Base-by-base conservation (phyloP, 2,797 vertebrate genomes). In the Knipowitschia caucasica region DNA sequence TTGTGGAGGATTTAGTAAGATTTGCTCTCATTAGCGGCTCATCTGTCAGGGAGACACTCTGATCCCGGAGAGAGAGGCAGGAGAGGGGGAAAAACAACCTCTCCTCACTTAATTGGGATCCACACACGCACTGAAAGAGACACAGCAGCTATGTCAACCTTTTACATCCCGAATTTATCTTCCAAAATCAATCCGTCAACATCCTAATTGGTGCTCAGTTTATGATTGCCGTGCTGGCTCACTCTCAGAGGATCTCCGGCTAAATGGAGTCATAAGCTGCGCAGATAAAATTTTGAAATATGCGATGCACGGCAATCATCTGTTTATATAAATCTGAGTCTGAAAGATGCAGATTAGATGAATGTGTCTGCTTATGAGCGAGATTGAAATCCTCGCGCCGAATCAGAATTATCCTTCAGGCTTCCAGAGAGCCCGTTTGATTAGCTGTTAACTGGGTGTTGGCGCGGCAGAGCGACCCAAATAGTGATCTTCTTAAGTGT, bases 161-260 rank as follows among this genome's bases (percentile, higher is more conserved):
- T 85, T 89, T 89, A 88, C 84, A 82, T 83, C 86, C 84, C 81
- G 85, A 88, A 90, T 89, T 87, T 84, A 87, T 88, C 88, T 86
- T 85, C 67, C 75, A 85, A 90, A 91, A 89, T 90, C 88, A 91
- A 91, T 90, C 87, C 83, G 84, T 90, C 89, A 90, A 84, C 83
- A 88, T 84, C 82, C 83, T 91, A 91, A 91, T 89, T 91, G 87
- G 87, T 70, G 74, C 74, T 80, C 66, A 64, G 61, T 81, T 80
- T 86, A 87, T 87, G 84, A 87, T 86, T 85, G 81, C 83, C 72
- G 82, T 68, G 81, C 81, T 71, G 74, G 77, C 86, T 88, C 85
- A 64, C 84, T 88, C 77, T 84, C 80, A 35, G 80, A 86, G 83
- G 84, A 89, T 89, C 85, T 84, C 64, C 82, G 86, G 82, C 86